These are phyloP conservation scores for Hemaris fuciformis DNA, from an alignment of 2,888 invertebrate species.

Conservation along the genomic window DNA sequence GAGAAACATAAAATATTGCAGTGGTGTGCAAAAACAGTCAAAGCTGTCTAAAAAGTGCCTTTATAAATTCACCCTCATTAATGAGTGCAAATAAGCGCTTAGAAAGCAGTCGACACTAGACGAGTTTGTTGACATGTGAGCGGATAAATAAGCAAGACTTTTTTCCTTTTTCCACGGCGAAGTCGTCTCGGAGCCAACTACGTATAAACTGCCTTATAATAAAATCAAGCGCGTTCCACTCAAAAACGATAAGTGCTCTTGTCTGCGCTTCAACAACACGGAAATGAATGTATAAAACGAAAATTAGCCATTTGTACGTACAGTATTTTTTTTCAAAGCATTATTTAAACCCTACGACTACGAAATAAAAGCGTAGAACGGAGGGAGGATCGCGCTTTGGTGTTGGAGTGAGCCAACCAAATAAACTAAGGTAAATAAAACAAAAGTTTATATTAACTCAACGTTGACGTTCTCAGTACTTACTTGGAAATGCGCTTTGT, in stretches of 20 bases:
- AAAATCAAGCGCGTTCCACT: slow-evolving; percentile 60
- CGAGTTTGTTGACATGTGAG: slow-evolving; percentile 50
- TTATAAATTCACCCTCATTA: slow-evolving; percentile 44
- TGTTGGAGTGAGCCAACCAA: background rate
- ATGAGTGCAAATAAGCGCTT: slow-evolving; percentile 44
- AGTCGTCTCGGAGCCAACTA: slow-evolving; percentile 45
- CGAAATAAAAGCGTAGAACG: too few species aligned
- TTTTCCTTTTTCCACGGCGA: slow-evolving; percentile 42
- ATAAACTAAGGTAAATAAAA: background rate
- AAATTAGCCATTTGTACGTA: slow-evolving; percentile 38
- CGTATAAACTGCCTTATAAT: slow-evolving; percentile 60
- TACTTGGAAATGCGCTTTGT: background rate
- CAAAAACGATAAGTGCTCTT: slow-evolving; percentile 44
- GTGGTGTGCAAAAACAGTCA: background rate
- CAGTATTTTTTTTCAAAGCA: background rate
- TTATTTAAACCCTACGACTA: background rate
- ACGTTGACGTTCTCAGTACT: background rate
- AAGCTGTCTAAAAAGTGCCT: slow-evolving; percentile 30
- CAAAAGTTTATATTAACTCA: background rate
- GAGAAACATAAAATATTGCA: background rate
- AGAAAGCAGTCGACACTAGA: slow-evolving; percentile 31
- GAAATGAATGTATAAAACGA: slow-evolving; percentile 45
- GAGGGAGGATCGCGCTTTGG: background rate
- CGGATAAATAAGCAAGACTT: slow-evolving; percentile 21
- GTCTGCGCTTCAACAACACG: slow-evolving; percentile 47